Percentiles rank a stretch among this genome's conserved stretches.
Evolutionary conservation across 2,113 vertebrate genomes (phyloP).

Genomic region (Odocoileus hemionus): DNA sequence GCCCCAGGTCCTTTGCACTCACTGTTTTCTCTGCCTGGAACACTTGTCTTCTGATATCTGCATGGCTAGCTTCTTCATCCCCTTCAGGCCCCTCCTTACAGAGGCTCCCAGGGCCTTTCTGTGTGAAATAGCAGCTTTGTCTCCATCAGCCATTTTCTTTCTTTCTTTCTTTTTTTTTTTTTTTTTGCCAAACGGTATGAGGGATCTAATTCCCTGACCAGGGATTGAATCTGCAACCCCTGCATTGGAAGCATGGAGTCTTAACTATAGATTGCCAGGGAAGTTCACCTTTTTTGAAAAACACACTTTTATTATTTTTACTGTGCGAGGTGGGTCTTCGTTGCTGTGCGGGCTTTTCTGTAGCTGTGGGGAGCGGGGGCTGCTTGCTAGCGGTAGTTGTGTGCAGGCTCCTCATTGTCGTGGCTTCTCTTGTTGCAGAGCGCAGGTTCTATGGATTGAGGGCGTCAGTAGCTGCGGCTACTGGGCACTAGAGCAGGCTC

Average conservation of each 20-base stretch:
- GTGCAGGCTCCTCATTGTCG: background rate
- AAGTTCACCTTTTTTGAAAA: background rate
- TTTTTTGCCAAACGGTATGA: background rate
- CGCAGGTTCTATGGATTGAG: background rate
- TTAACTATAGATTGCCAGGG: background rate
- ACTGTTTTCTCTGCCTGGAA: background rate
- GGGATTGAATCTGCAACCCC: background rate
- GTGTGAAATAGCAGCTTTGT: background rate
- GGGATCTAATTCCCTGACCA: background rate
- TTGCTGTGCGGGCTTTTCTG: background rate
- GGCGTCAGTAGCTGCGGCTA: background rate
- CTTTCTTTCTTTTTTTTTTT: background rate
- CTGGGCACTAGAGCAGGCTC: background rate
- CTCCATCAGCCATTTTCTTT: background rate
- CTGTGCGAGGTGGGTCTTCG: background rate
- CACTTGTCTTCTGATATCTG: background rate
- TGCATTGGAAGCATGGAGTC: background rate
- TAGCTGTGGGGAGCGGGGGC: background rate
- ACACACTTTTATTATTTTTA: background rate
- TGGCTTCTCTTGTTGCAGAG: background rate
- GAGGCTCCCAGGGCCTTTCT: background rate
- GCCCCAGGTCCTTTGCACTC: background rate
- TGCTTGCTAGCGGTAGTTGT: background rate
- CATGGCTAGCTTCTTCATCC: background rate
- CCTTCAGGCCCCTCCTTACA: background rate